Evolutionary conservation across 1,140 invertebrate genomes (phyloP).

Genomic region (Drosophila ercepeae): DNA sequence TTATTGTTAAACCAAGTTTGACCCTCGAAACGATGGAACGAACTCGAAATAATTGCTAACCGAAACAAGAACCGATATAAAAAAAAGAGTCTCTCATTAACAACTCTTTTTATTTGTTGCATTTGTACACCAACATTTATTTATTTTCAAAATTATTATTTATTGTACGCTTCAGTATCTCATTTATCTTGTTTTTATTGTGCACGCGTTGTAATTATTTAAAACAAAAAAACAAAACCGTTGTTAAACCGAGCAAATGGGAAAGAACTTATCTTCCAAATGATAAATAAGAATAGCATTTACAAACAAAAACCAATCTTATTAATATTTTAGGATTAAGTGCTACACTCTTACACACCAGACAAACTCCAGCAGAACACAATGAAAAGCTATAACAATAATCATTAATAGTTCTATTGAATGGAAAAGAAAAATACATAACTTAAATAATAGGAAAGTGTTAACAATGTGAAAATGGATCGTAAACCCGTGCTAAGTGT

Average conservation of each 20-base stretch:
- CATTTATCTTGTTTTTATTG: slow-evolving; percentile 28
- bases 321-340: slow-evolving; percentile 32
- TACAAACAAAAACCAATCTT: slow-evolving; percentile 31
- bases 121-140: slow-evolving; percentile 30
- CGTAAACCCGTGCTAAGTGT: slow-evolving; percentile 35
- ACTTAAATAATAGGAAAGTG: slow-evolving; percentile 38
- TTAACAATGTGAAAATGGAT: slow-evolving; percentile 34
- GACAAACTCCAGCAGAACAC: slow-evolving; percentile 16
- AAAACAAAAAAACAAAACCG: slow-evolving; percentile 14
- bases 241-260: slow-evolving; percentile 46
- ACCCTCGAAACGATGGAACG: slow-evolving; percentile 10
- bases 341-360: slow-evolving; percentile 12
- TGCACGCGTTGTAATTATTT: slow-evolving; percentile 23
- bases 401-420: slow-evolving; percentile 23
- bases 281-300: slow-evolving; percentile 54
- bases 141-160: slow-evolving; percentile 46
- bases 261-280: slow-evolving; percentile 51
- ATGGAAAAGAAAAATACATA: slow-evolving; percentile 30
- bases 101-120: slow-evolving; percentile 26
- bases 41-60: slow-evolving; percentile 22
- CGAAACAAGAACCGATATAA: not conserved
- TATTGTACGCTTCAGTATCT: slow-evolving; percentile 44
- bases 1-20: slow-evolving; percentile 41
- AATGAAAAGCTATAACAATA: slow-evolving; percentile 21
- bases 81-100: not conserved